Percentiles rank a stretch among this genome's conserved stretches.
These are phyloP conservation scores for Microtus oregoni DNA, from an alignment of 2,113 vertebrate species.

Conservation along the genomic window DNA sequence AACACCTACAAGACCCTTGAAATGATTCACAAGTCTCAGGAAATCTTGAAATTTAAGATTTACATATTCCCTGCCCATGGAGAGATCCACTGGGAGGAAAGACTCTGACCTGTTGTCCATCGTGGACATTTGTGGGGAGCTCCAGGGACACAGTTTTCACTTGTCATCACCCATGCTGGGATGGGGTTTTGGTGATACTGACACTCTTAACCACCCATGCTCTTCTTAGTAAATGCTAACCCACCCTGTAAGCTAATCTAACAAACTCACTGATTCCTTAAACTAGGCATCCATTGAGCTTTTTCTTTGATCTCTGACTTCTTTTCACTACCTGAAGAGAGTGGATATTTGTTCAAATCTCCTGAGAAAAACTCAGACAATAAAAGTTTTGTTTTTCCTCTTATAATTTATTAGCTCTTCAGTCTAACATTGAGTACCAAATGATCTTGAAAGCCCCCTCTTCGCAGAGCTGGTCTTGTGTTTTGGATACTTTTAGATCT, in stretches of 20 bases:
- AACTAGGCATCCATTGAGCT: neutral
- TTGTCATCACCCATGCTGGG: neutral
- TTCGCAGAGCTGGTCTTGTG: neutral
- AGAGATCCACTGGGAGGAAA: no score
- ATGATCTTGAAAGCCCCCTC: neutral
- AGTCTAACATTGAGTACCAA: neutral
- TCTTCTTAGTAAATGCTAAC: neutral
- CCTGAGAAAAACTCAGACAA: neutral
- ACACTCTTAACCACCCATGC: accelerated
- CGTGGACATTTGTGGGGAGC: neutral
- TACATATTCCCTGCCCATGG: no score
- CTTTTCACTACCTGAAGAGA: no score
- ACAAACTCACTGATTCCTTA: neutral
- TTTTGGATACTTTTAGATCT: neutral
- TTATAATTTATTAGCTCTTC: neutral
- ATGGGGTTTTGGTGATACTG: no score
- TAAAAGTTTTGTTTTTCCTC: neutral
- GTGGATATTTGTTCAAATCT: neutral
- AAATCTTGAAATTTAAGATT: neutral
- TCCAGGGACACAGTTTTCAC: neutral
- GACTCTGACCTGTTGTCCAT: no score
- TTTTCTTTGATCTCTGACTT: neutral
- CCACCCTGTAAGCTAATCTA: neutral
- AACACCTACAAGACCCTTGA: no score
- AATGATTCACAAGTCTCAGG: neutral